phyloP scores from a whole-genome alignment of 2,113 vertebrate genomes.

The Albula goreensis region DNA sequence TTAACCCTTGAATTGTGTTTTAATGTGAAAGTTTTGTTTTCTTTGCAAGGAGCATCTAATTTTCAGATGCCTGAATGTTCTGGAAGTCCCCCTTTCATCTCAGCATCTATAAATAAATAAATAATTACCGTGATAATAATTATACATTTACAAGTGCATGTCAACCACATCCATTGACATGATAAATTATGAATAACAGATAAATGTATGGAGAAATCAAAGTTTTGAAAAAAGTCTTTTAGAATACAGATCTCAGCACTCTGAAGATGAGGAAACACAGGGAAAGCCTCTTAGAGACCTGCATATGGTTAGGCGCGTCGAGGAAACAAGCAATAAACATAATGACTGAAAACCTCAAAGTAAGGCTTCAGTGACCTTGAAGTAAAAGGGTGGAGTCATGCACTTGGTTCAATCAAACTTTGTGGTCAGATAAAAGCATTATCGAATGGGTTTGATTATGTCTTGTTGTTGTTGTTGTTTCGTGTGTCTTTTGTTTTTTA shows the following conservation, averaged over 20 bases:
- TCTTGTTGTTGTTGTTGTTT: background rate
- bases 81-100: background rate
- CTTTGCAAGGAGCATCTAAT: no score
- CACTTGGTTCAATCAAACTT: slow-evolving; percentile 2
- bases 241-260: background rate
- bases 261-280: background rate
- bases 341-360: slow-evolving; percentile 23
- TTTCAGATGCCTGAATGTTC: background rate
- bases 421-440: slow-evolving; percentile 13
- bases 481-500: background rate
- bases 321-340: slow-evolving; percentile 21
- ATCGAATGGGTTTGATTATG: slow-evolving; percentile 6
- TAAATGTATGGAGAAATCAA: slow-evolving; percentile 8
- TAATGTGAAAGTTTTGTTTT: no score
- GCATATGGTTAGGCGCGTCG: slow-evolving; percentile 12
- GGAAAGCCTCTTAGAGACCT: background rate
- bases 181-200: background rate
- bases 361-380: slow-evolving; percentile 8
- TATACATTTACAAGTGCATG: slow-evolving; percentile 1
- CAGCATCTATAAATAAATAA: background rate
- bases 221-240: slow-evolving; percentile 11
- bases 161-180: background rate
- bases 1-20: no score
- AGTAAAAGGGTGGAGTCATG: background rate
- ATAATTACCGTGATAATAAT: background rate